Percentiles rank a stretch among this genome's conserved stretches.
These are phyloP conservation scores for Physeter macrocephalus DNA, from an alignment of 2,113 vertebrate species.

Conservation along the genomic window DNA sequence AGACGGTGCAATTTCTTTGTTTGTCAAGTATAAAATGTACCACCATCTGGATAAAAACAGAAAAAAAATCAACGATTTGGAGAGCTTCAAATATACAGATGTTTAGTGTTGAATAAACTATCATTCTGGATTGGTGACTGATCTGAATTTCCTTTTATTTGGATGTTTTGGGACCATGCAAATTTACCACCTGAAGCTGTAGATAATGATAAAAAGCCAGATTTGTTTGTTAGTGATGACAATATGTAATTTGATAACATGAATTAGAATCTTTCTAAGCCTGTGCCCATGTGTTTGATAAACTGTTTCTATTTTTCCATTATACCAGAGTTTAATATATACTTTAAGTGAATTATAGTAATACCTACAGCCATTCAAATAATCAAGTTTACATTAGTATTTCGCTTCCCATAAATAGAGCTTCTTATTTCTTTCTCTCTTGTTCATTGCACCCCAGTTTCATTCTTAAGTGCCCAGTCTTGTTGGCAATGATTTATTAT, in stretches of 20 bases:
- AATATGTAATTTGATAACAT: not conserved
- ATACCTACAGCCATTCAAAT: not conserved
- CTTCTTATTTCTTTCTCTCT: not conserved
- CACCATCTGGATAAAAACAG: conserved; percentile 39
- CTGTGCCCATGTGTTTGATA: not conserved
- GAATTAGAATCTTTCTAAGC: not conserved
- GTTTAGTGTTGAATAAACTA: not conserved
- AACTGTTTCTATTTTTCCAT: not conserved
- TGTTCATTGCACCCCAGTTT: not conserved
- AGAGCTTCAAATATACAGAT: conserved; percentile 29
- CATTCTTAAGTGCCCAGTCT: not conserved
- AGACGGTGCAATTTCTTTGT: not conserved
- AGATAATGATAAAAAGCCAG: not conserved
- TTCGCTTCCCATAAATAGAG: not conserved
- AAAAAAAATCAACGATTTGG: conserved; percentile 5
- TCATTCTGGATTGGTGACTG: not conserved
- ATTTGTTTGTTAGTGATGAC: not conserved
- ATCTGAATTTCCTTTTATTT: not conserved
- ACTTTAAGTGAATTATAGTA: not conserved
- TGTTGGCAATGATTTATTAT: not conserved
- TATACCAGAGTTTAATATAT: not conserved
- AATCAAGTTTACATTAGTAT: not conserved
- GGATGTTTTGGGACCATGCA: not conserved
- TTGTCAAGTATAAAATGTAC: conserved; percentile 10
- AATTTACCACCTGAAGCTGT: not conserved